Base-by-base conservation (phyloP, 2,113 vertebrate genomes). In the Odontesthes bonariensis region DNA sequence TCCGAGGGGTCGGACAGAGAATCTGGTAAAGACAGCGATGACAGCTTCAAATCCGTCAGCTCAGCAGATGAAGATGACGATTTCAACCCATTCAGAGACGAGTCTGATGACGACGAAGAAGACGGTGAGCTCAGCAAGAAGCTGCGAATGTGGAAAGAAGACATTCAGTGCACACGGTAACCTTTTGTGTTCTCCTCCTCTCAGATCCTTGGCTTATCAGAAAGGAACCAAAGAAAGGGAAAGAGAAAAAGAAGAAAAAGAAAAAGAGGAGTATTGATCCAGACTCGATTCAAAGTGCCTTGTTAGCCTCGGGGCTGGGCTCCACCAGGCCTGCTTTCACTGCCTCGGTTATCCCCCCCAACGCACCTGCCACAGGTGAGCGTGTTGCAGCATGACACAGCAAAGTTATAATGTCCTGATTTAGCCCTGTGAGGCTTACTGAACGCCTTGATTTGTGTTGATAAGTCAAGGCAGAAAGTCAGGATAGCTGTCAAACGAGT, bases 261-360 rank as follows among this genome's bases (percentile, higher is more conserved):
- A 91, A 81, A 91, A 94, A 82, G 81, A 98, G 95, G 92, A 97
- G 96, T 27, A 96, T 99, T 66, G 98, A 99, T 84, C 98, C 98
- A 11, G 98, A 99, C 92, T 99, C 97, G 32, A 99, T 99, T 93
- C 97, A 99, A 93, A 99, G 98, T 97, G 98, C 98, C 96, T 97
- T 99, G 96, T 91, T 99, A 93, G 98, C 98, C 52, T 99, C 98
- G 51, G 98, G 98, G 72, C 95, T 99, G 6, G 97, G 97, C 81
- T 97, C 97, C 63, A 97, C 95, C 82, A 93, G 96, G 51, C 97
- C 96, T 5, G 94, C 95, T 73, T 99, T 98, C 81, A 97, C 97
- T 12, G 92, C 96, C 65, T 83, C 96, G 0, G 89, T 95, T 33
- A 94, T 94, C 60, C 83, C 95, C 46, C 82, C 95, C 67, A 95